A percentile compares a stretch with the other conserved stretches of the same genome.
phyloP scores from a whole-genome alignment of 2,113 vertebrate genomes.

The Tragelaphus scriptus region DNA sequence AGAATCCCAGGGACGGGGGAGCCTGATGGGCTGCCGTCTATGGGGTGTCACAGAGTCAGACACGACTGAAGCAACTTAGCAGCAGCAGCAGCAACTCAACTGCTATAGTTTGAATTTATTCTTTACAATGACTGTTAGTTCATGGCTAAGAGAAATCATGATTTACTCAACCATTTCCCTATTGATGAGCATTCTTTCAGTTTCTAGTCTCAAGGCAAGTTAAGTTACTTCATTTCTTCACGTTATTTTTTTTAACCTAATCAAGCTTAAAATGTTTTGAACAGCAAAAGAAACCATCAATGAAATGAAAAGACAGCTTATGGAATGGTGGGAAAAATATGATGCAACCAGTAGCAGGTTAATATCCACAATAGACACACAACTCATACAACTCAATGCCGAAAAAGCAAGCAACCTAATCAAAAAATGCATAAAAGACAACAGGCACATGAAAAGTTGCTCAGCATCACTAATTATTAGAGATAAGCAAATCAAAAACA shows the following conservation, averaged over 20 bases:
- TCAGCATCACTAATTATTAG: background rate
- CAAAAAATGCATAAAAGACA: background rate
- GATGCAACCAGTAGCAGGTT: background rate
- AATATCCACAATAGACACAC: background rate
- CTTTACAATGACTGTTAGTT: background rate
- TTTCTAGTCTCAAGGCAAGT: background rate
- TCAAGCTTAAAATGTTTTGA: background rate
- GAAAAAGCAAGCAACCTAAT: background rate
- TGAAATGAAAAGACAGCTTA: background rate
- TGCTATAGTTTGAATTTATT: background rate
- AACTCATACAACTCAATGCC: background rate
- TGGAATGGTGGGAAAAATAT: background rate
- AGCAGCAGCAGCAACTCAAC: background rate
- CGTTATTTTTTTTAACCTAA: background rate
- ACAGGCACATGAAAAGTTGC: background rate
- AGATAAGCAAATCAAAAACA: background rate
- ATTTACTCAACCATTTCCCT: background rate
- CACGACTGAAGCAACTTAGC: too few relatives aligned
- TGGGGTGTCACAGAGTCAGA: too few relatives aligned
- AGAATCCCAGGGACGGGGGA: rapidly evolving
- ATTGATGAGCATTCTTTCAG: background rate
- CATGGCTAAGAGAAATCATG: background rate
- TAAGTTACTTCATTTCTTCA: background rate
- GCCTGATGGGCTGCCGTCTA: too few relatives aligned
- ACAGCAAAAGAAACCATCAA: background rate